Evolutionary conservation across 2,113 vertebrate species (phyloP).

Genomic region (Dasyprocta punctata): DNA sequence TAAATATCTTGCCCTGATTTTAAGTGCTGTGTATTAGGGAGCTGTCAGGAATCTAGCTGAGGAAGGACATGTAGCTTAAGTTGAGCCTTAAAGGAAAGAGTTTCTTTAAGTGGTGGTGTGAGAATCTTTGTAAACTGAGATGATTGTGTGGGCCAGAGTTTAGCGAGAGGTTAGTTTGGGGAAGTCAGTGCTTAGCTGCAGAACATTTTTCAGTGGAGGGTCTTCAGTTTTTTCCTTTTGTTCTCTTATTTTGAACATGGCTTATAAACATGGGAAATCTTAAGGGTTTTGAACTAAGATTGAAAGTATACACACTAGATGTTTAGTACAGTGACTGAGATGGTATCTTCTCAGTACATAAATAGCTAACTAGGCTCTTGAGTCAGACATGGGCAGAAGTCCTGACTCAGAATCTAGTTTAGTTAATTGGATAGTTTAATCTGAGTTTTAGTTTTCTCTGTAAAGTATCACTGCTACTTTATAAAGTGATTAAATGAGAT

Average conservation of each 20-base stretch:
- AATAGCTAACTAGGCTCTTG: background rate
- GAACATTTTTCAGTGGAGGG: background rate
- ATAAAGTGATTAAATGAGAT: background rate
- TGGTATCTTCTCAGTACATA: background rate
- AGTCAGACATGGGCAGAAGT: background rate
- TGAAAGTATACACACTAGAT: background rate
- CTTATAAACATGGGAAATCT: background rate
- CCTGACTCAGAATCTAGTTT: background rate
- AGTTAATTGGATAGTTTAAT: background rate
- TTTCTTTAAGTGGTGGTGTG: constrained; percentile 34
- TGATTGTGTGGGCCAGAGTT: constrained; percentile 16
- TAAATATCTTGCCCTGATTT: constrained; percentile 6
- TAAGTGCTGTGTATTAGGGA: background rate
- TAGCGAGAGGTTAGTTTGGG: background rate
- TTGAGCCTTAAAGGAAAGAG: background rate
- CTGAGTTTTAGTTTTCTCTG: background rate
- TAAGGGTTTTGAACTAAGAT: background rate
- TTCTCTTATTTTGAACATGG: background rate
- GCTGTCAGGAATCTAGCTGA: constrained; percentile 23
- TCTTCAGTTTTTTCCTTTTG: background rate
- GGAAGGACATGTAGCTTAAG: background rate
- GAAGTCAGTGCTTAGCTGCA: background rate
- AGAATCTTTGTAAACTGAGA: background rate
- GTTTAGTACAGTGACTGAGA: background rate
- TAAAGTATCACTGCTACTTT: background rate